Percentiles rank a stretch among this genome's conserved stretches.
These are phyloP conservation scores for Zaprionus obscuricornis DNA, from an alignment of 2,888 invertebrate genomes.

Conservation along the genomic window DNA sequence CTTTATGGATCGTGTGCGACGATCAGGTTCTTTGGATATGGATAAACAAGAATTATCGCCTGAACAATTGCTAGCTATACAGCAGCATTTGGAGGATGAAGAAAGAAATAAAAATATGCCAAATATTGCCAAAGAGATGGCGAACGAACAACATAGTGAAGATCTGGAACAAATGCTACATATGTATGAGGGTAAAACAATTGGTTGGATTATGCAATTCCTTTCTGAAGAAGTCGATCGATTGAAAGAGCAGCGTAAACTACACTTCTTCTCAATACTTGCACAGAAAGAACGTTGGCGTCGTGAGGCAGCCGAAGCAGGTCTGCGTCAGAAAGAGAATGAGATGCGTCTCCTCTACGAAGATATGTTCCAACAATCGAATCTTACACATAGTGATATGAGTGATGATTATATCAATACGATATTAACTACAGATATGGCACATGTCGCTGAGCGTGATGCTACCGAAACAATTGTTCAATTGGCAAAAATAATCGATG, in stretches of 20 bases:
- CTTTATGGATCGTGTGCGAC: constrained; percentile 8
- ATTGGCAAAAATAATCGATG: constrained; percentile 86
- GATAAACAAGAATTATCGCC: background rate
- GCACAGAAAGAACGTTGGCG: constrained; percentile 90
- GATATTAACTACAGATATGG: constrained; percentile 86
- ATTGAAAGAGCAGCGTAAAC: constrained; percentile 90
- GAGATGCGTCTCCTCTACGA: constrained; percentile 89
- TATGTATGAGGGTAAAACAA: constrained; percentile 88
- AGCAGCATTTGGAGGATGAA: background rate
- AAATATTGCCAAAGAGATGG: constrained; percentile 15
- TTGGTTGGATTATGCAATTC: constrained; percentile 89
- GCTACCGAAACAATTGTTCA: constrained; percentile 85
- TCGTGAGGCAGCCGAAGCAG: constrained; percentile 92
- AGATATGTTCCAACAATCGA: constrained; percentile 89
- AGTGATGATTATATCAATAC: constrained; percentile 87
- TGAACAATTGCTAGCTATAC: constrained; percentile 13
- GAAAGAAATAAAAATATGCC: background rate
- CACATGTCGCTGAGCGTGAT: constrained; percentile 85
- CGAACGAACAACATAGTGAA: constrained; percentile 76
- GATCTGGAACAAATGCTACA: constrained; percentile 84
- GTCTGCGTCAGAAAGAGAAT: constrained; percentile 90
- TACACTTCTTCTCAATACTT: constrained; percentile 90
- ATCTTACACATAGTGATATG: constrained; percentile 83
- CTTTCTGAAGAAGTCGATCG: constrained; percentile 91
- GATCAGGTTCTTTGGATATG: fast-evolving